A percentile compares a stretch with the other conserved stretches of the same genome.
Evolutionary conservation across 2,888 invertebrate genomes (phyloP).

Genomic region (Hydraecia micacea): DNA sequence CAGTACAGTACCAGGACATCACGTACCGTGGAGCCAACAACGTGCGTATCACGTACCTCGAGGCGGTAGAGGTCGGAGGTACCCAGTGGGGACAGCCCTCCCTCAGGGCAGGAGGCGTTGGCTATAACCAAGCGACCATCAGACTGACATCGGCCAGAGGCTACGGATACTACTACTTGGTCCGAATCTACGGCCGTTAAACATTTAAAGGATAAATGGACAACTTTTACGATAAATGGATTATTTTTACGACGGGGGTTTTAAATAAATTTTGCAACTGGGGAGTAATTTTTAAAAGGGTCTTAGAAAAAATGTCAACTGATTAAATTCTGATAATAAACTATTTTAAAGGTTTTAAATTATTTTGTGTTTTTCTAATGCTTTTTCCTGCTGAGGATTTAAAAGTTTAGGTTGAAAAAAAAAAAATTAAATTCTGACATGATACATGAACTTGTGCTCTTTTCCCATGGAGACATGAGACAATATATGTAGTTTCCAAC

Average conservation of each 20-base stretch:
- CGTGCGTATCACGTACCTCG: constrained; percentile 75
- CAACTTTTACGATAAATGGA: not conserved
- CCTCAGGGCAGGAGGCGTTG: constrained; percentile 74
- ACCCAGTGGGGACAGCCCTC: constrained; percentile 77
- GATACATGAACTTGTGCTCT: not conserved
- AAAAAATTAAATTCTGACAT: not conserved
- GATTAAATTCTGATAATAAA: constrained; percentile 14
- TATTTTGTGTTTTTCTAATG: not conserved
- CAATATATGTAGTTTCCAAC: too few species aligned
- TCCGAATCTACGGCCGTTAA: constrained; percentile 81
- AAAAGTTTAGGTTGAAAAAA: not conserved
- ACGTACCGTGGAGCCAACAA: constrained; percentile 75
- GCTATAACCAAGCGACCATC: constrained; percentile 75
- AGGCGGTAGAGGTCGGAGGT: constrained; percentile 77
- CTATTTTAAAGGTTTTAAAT: not conserved
- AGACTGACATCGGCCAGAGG: constrained; percentile 77
- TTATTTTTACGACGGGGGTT: not conserved
- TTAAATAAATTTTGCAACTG: not conserved
- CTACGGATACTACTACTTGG: constrained; percentile 79
- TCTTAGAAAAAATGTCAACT: not conserved
- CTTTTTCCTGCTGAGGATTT: not conserved
- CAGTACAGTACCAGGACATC: constrained; percentile 80
- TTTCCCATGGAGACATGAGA: not conserved
- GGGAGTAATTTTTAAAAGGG: not conserved
- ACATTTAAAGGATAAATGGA: not conserved